A percentile compares a stretch with the other conserved stretches of the same genome.
These are phyloP conservation scores for Chymomyza procnemis DNA, from an alignment of 2,888 invertebrate genomes.

Conservation along the genomic window DNA sequence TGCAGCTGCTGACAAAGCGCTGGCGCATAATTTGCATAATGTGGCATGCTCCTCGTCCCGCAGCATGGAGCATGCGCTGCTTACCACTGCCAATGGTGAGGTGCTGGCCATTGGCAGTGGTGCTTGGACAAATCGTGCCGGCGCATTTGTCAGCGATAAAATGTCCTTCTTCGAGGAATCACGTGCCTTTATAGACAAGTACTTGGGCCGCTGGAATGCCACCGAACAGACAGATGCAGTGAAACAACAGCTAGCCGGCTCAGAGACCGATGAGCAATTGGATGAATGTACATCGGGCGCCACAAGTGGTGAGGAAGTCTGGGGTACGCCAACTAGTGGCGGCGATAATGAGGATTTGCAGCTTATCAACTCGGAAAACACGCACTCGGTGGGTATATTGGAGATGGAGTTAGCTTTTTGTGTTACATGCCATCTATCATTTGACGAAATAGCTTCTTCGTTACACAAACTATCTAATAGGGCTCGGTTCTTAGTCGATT, in stretches of 20 bases:
- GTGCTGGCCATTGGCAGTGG: conserved; percentile 52
- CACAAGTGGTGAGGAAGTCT: conserved; percentile 90
- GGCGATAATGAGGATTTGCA: conserved; percentile 88
- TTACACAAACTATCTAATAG: too few species aligned
- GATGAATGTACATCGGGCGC: conserved; percentile 89
- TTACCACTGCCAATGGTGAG: conserved; percentile 49
- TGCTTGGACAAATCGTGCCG: conserved; percentile 88
- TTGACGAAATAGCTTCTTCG: too few species aligned
- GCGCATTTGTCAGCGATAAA: conserved; percentile 89
- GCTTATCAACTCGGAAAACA: conserved; percentile 84
- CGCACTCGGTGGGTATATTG: conserved; percentile 81
- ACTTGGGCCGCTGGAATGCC: conserved; percentile 80
- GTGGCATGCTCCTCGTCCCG: conserved; percentile 34
- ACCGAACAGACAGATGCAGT: conserved; percentile 46
- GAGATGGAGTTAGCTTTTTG: background rate
- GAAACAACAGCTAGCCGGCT: conserved; percentile 10
- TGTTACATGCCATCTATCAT: too few species aligned
- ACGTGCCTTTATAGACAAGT: conserved; percentile 78
- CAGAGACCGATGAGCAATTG: conserved; percentile 82
- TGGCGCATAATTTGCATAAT: conserved; percentile 45
- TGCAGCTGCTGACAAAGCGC: conserved; percentile 43
- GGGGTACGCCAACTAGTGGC: conserved; percentile 93
- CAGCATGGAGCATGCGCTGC: conserved; percentile 5
- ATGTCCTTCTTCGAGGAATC: conserved; percentile 85
- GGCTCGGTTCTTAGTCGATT: too few species aligned